phyloP scores from a whole-genome alignment of 2,888 invertebrate species.

The Tipula unca region DNA sequence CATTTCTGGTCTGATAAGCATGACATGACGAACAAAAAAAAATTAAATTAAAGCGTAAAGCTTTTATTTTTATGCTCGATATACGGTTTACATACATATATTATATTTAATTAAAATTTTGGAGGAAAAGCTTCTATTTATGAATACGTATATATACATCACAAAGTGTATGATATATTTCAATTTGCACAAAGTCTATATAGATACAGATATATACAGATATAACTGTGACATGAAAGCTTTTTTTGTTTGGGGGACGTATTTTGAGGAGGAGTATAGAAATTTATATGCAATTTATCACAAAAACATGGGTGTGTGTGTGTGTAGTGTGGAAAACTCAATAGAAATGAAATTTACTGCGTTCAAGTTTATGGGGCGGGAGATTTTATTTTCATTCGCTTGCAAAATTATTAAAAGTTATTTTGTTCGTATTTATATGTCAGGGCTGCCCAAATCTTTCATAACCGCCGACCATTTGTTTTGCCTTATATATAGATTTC shows the following conservation, averaged over 20 bases:
- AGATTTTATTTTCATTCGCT: background rate
- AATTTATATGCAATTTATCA: background rate
- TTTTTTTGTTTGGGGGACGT: background rate
- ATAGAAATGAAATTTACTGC: background rate
- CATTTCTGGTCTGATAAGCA: background rate
- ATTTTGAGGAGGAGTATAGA: background rate
- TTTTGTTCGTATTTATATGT: background rate
- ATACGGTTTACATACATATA: background rate
- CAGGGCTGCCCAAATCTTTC: background rate
- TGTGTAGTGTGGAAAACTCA: background rate
- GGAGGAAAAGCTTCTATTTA: background rate
- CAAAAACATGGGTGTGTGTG: background rate
- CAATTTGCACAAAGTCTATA: background rate
- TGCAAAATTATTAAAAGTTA: background rate
- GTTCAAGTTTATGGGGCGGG: background rate
- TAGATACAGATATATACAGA: background rate
- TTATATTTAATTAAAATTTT: background rate
- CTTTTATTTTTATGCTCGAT: background rate
- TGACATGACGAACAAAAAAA: background rate
- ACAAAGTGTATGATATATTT: background rate
- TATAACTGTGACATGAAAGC: background rate
- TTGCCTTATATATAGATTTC: too few species aligned
- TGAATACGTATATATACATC: background rate
- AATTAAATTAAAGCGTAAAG: background rate
- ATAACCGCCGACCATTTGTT: background rate